A percentile compares a stretch with the other conserved stretches of the same genome.
These are phyloP conservation scores for Semnopithecus entellus DNA, from an alignment of 2,113 vertebrate species.

Conservation along the genomic window DNA sequence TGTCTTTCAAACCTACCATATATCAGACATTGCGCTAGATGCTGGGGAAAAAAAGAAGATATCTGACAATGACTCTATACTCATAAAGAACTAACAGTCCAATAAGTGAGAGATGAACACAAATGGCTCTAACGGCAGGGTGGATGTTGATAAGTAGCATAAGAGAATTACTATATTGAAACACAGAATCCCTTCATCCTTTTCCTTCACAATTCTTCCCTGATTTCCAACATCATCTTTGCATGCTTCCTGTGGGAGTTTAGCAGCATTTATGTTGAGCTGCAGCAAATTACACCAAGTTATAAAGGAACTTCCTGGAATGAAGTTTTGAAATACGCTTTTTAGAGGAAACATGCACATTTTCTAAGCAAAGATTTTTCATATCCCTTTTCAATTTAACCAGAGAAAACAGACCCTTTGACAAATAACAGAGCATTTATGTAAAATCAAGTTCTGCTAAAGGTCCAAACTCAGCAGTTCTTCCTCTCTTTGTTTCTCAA, in stretches of 20 bases:
- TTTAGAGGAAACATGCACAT: slow-evolving; percentile 78
- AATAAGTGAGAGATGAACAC: background rate
- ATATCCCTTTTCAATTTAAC: slow-evolving; percentile 77
- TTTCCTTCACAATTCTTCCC: background rate
- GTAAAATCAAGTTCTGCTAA: background rate
- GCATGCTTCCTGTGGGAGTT: slow-evolving; percentile 37
- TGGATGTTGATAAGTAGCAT: background rate
- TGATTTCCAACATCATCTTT: slow-evolving; percentile 25
- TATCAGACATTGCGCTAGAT: background rate
- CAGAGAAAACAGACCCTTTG: slow-evolving; percentile 72
- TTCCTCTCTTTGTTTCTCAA: background rate
- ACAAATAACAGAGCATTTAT: slow-evolving; percentile 57
- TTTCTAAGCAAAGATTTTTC: slow-evolving; percentile 54
- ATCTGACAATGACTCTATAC: background rate
- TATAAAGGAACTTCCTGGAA: slow-evolving; percentile 78
- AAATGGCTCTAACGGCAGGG: background rate
- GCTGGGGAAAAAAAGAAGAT: background rate
- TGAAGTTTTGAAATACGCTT: slow-evolving; percentile 79
- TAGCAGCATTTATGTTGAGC: slow-evolving; percentile 63
- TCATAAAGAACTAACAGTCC: background rate
- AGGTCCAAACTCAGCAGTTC: background rate
- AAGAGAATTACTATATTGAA: background rate
- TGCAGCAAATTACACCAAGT: slow-evolving; percentile 64
- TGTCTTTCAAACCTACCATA: background rate
- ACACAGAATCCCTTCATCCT: background rate